Evolutionary conservation across 2,797 vertebrate species (phyloP).

Genomic region (Cheirogaleus major): DNA sequence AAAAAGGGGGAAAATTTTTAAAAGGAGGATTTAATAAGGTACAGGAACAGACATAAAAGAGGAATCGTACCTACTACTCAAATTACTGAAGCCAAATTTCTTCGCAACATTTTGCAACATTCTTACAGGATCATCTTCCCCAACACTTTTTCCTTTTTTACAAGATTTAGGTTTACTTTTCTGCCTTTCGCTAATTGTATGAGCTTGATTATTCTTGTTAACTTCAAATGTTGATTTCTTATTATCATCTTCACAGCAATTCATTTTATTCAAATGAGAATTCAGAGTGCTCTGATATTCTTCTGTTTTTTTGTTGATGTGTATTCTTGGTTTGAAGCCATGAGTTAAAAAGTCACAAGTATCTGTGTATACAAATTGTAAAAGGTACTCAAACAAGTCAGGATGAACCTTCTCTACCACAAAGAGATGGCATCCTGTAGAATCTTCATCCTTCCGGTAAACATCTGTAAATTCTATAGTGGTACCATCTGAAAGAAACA

Average conservation of each 20-base stretch:
- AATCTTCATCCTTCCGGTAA: constrained; percentile 91
- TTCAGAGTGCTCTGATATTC: constrained; percentile 89
- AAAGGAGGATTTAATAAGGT: background rate
- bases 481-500: constrained; percentile 86
- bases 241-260: constrained; percentile 85
- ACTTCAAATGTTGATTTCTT: constrained; percentile 92
- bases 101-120: constrained; percentile 93
- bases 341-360: constrained; percentile 94
- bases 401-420: constrained; percentile 93
- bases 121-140: constrained; percentile 91
- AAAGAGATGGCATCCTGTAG: constrained; percentile 93
- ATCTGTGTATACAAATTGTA: constrained; percentile 96
- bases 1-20: background rate
- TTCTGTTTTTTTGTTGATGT: constrained; percentile 82
- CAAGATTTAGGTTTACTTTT: constrained; percentile 89
- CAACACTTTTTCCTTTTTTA: constrained; percentile 89
- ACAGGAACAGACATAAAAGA: background rate
- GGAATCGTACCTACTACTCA: constrained; percentile 92
- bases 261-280: constrained; percentile 91
- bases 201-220: constrained; percentile 90
- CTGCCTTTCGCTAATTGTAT: constrained; percentile 86
- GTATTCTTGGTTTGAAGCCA: constrained; percentile 88
- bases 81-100: constrained; percentile 92
- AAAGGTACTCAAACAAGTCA: constrained; percentile 92
- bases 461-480: constrained; percentile 83